Conservation (phyloP, 2,888 invertebrate species). For the Caenorhabditis sinica region DNA sequence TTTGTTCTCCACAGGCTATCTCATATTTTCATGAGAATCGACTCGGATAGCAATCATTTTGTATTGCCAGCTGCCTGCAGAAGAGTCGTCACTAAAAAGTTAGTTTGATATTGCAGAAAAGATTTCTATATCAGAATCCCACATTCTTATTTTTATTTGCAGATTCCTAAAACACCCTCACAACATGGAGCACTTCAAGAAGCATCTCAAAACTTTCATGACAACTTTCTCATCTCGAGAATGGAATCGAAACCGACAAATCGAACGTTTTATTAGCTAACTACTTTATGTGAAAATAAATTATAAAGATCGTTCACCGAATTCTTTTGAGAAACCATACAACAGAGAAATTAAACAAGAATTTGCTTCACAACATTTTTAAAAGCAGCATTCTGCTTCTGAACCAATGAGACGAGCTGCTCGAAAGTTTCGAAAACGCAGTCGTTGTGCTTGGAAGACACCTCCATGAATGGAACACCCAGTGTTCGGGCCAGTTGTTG, state of each 20-base stretch:
- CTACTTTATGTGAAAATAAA: conserved; percentile 1
- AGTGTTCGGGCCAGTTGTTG: conserved; percentile 64
- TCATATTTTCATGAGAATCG: conserved; percentile 49
- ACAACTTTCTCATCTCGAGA: conserved; percentile 15
- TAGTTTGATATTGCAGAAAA: too few species aligned
- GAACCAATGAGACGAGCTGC: conserved; percentile 60
- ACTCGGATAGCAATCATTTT: conserved; percentile 47
- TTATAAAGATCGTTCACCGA: conserved; percentile 40
- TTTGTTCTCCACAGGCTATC: conserved; percentile 42
- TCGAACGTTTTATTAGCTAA: conserved; percentile 35
- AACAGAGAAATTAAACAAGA: conserved; percentile 27
- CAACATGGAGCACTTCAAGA: conserved; percentile 58
- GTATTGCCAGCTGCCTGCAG: conserved; percentile 43
- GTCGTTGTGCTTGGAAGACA: conserved; percentile 71
- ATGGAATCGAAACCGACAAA: conserved; percentile 46
- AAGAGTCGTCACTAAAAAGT: conserved; percentile 53
- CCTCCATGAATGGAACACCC: conserved; percentile 69
- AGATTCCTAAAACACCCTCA: conserved; percentile 54
- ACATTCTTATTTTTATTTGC: not conserved
- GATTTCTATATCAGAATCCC: not conserved
- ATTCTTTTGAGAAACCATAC: not conserved
- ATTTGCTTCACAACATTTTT: conserved; percentile 42
- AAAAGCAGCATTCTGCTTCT: conserved; percentile 50
- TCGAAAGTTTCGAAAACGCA: conserved; percentile 67
- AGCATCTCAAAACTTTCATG: conserved; percentile 28